A percentile compares a stretch with the other conserved stretches of the same genome.
These are phyloP conservation scores for Melanerpes formicivorus DNA, from an alignment of 2,113 vertebrate species.

Conservation along the genomic window DNA sequence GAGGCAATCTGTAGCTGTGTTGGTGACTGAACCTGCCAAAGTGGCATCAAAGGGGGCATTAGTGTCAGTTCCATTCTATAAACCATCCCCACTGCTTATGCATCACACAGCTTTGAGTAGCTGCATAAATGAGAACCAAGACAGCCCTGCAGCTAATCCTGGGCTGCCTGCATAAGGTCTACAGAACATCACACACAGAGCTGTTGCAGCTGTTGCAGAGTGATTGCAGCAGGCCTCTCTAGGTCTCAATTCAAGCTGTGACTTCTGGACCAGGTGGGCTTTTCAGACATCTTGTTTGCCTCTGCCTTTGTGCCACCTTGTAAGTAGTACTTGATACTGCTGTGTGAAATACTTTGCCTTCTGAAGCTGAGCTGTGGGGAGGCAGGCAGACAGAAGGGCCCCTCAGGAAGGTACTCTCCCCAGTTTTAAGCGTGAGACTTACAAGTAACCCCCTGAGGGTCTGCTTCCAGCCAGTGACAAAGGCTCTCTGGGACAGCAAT, in stretches of 20 bases:
- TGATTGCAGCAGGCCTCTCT: not conserved
- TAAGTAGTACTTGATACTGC: not conserved
- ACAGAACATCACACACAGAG: fast-evolving
- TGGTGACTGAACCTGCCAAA: not conserved
- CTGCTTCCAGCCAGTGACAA: not conserved
- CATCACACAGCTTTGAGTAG: not conserved
- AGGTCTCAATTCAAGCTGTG: not conserved
- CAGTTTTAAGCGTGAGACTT: not conserved
- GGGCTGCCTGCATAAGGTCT: not conserved
- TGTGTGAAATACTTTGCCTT: too few relatives aligned
- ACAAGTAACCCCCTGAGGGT: not conserved
- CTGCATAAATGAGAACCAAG: not conserved
- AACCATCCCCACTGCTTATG: not conserved
- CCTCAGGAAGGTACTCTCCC: not conserved
- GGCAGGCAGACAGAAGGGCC: not conserved
- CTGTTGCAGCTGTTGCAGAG: not conserved
- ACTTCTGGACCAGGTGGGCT: not conserved
- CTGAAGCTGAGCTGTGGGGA: too few relatives aligned
- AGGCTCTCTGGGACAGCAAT: fast-evolving
- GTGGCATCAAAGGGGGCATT: not conserved
- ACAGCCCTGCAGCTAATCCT: not conserved
- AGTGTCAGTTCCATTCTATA: not conserved
- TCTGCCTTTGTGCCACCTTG: not conserved
- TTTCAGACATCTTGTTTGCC: fast-evolving
- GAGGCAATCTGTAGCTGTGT: not conserved